Evolutionary conservation across 2,888 invertebrate genomes (phyloP), one percentile per base, ranked within the genome.

Genomic region (Nomada lathburiana): DNA sequence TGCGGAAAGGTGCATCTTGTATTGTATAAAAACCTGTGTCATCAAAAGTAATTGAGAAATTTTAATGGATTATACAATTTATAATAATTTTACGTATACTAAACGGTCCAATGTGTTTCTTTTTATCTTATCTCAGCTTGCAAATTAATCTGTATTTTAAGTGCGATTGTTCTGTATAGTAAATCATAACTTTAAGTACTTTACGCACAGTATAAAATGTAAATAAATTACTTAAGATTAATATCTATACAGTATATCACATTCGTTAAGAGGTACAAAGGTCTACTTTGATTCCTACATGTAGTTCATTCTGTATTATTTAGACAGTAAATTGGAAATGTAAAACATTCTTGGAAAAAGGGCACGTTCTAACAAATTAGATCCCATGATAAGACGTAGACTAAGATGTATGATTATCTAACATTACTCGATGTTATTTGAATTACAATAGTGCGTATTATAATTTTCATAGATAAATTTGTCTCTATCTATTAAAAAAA

Each of bases 211-310:
- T 85, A 78, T 60, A 73, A 77, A 85, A 73, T 64, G 59, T 79
- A 87, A 64, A 77, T 82, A 80, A 85, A 72, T 79, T 76, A 76
- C 67, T 73, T 70, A 65, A 69, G 52, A 80, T 77, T 86, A 76
- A 73, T 78, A 74, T 57, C 74, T 83, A 80, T 64, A 73, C 74
- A 71, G 63, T 85, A 78, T 80, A 83, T 86, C 64, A 73, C 69
- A 80, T 82, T 74, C 59, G 69, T 76, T 76, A 26, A 72, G 74
- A 76, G 63, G 75, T 83, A 83, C 80, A 71, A 63, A 88, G 64
- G 50, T 68, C 75, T 80, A 76, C 53, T 73, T n/a, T 57, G 55
- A 77, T 77, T 68, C 62, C 62, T 80, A 67, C 26, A 67, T 80
- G 82, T 50, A 23, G 18, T 67, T 55, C 44, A 63, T 64, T 75